Evolutionary conservation across 2,113 vertebrate genomes (phyloP).

Genomic region (Cynopterus brachyotis): DNA sequence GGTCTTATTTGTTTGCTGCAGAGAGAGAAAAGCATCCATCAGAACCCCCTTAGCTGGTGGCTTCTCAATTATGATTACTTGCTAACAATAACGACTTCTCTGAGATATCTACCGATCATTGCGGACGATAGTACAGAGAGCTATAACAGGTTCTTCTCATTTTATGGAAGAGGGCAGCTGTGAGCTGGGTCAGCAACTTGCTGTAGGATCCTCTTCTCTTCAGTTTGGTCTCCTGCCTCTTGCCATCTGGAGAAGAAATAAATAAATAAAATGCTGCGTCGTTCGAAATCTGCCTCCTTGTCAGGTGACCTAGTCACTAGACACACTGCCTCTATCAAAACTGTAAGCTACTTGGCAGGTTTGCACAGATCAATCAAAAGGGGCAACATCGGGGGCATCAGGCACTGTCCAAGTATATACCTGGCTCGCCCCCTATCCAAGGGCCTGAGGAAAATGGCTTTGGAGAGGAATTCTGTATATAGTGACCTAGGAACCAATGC

Average conservation of each 20-base stretch:
- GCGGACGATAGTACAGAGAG: background rate
- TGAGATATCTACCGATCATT: background rate
- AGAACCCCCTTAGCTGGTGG: background rate
- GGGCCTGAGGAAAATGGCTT: background rate
- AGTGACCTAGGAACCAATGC: background rate
- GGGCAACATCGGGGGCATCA: background rate
- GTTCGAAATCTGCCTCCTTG: background rate
- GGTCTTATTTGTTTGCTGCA: constrained; percentile 46
- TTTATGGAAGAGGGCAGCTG: background rate
- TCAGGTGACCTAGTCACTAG: background rate
- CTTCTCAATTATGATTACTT: background rate
- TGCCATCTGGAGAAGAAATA: constrained; percentile 46
- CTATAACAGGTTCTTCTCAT: background rate
- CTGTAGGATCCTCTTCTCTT: background rate
- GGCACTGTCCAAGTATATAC: background rate
- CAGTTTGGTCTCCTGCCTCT: background rate
- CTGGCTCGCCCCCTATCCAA: background rate
- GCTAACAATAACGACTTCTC: background rate
- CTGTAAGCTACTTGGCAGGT: background rate
- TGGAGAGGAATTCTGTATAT: background rate
- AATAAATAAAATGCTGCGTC: background rate
- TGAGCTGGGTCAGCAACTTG: background rate
- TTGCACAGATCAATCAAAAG: background rate
- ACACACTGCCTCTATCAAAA: background rate
- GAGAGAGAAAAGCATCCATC: constrained; percentile 15